Evolutionary conservation across 2,113 vertebrate species (phyloP).

Genomic region (Campylorhamphus procurvoides): DNA sequence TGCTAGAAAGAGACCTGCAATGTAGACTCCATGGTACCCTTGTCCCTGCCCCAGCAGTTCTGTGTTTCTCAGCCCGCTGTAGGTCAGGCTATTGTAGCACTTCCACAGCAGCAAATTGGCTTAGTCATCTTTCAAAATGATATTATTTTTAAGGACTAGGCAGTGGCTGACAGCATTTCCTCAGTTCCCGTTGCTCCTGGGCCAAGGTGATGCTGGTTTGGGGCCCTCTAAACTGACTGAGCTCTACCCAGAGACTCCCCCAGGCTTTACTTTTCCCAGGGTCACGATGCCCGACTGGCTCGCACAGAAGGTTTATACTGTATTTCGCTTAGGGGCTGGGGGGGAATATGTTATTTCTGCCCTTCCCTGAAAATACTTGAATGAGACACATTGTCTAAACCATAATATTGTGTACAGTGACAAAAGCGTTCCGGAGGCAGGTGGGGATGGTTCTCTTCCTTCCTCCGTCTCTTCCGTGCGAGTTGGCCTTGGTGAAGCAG

Average conservation of each 20-base stretch:
- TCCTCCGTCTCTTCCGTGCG: not conserved
- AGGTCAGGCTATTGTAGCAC: not conserved
- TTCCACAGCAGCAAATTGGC: not conserved
- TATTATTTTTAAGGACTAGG: not conserved
- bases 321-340: slow-evolving; percentile 74
- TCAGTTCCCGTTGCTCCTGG: not conserved
- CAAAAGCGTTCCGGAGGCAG: slow-evolving; percentile 49
- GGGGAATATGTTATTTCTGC: slow-evolving; percentile 77
- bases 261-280: not conserved
- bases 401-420: slow-evolving; percentile 63
- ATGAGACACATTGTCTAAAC: slow-evolving; percentile 75
- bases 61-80: not conserved
- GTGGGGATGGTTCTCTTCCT: slow-evolving; percentile 3
- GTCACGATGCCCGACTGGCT: not conserved
- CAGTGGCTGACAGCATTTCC: not conserved
- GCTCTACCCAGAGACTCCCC: not conserved
- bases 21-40: slow-evolving; percentile 23
- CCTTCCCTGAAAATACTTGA: slow-evolving; percentile 84
- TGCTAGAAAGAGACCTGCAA: slow-evolving; percentile 43
- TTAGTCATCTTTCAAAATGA: rapidly evolving
- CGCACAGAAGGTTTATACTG: slow-evolving; percentile 53
- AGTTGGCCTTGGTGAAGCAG: not conserved
- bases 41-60: not conserved
- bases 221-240: not conserved
- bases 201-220: not conserved